Evolutionary conservation across 2,797 vertebrate species (phyloP), one percentile per base, ranked within the genome.

Genomic region (Cynodonichthys magdalenae): DNA sequence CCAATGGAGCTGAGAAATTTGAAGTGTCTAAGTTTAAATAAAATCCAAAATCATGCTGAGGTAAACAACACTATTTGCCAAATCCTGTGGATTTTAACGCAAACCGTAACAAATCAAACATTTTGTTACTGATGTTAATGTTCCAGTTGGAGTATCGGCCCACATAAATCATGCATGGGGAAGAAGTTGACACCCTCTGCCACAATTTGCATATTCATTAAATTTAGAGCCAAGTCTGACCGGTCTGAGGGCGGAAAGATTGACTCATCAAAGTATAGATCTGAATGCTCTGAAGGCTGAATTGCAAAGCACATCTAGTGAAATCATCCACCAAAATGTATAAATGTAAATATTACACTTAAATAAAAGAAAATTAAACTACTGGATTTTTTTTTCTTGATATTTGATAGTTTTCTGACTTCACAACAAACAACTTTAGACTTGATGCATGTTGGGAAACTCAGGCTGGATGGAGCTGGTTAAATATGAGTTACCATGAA

Each of bases 131-230:
- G 24, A 15, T 28, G 0, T 54, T 65, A 27, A 28, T 48, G 15
- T 44, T 52, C 12, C 15, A 1, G 42, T 5, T 31, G 54, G 17
- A 17, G 15, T 15, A 51, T 66, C 52, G 8, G 52, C 15, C n/a
- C 5, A 24, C 53, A 73, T 60, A 36, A 51, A 53, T 47, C 56
- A 24, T 24, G 34, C 50, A 24, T 19, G n/a, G 14, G 15, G 36
- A 62, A 45, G n/a, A 34, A 67, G 49, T 66, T 39, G 63, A 46
- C 60, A 44, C n/a, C 58, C 36, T 24, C 46, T 75, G 59, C 36
- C 36, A n/a, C 17, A 20, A 51, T 75, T 73, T 83, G 61, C 71
- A 73, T 77, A 54, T 81, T 77, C 63, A 74, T 74, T 27, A 29
- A 48, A 49, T 65, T 52, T 63, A n/a, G 29, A 66, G 45, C 14